Evolutionary conservation across 2,113 vertebrate species (phyloP).

Genomic region (Petroica traversi): DNA sequence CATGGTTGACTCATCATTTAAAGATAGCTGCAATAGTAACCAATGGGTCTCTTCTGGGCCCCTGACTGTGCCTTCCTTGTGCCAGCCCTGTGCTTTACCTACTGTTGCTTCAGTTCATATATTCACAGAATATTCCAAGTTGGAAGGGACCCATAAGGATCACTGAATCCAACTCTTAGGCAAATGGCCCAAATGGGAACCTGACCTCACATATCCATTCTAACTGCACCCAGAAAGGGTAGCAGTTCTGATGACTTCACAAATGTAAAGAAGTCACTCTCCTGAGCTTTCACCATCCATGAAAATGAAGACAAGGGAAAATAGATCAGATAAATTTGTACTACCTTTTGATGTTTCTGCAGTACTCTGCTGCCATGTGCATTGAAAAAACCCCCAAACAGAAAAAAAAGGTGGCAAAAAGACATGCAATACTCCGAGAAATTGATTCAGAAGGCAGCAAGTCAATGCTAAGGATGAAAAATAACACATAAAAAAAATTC

Average conservation of each 20-base stretch:
- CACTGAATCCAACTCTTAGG: fast-evolving
- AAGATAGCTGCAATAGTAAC: not conserved
- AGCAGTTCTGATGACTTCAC: not conserved
- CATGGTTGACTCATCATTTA: not conserved
- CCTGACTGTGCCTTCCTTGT: not conserved
- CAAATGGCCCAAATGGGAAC: not conserved
- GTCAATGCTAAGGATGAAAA: not conserved
- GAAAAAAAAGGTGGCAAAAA: not conserved
- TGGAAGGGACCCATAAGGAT: not conserved
- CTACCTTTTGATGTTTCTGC: not conserved
- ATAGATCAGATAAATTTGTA: not conserved
- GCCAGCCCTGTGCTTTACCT: not conserved
- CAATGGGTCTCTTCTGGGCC: not conserved
- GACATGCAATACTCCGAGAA: not conserved
- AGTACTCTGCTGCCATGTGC: not conserved
- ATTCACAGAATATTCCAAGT: not conserved
- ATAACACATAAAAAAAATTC: not conserved
- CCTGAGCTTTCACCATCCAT: not conserved
- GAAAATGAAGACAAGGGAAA: not conserved
- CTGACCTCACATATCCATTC: not conserved
- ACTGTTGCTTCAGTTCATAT: not conserved
- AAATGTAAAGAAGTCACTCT: not conserved
- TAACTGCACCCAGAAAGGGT: not conserved
- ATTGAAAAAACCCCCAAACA: fast-evolving
- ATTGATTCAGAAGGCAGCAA: not conserved